Percentiles rank a stretch among this genome's conserved stretches.
These are phyloP conservation scores for Protophormia terraenovae DNA, from an alignment of 2,888 invertebrate genomes.

Conservation along the genomic window DNA sequence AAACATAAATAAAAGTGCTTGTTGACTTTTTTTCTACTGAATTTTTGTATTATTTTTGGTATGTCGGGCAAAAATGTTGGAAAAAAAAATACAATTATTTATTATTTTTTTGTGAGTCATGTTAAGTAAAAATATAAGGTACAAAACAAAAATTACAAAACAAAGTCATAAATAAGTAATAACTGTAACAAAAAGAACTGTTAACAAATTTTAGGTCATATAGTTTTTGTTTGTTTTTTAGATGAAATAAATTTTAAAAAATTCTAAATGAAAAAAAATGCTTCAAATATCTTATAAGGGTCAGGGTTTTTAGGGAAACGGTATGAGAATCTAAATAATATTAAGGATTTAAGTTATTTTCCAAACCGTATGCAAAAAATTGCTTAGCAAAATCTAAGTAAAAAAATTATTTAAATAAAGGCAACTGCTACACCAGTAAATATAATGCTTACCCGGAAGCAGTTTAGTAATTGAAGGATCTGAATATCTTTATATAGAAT, in stretches of 20 bases:
- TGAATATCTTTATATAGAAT: too few relatives aligned
- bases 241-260: not conserved
- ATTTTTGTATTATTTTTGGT: not conserved
- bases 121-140: not conserved
- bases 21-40: not conserved
- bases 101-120: not conserved
- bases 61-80: not conserved
- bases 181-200: conserved; percentile 15
- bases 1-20: not conserved
- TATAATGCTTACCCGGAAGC: too few relatives aligned
- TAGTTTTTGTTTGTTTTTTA: not conserved
- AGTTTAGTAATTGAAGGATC: too few relatives aligned
- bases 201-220: conserved; percentile 3
- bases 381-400: too few relatives aligned
- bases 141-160: not conserved
- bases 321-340: too few relatives aligned
- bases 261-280: not conserved
- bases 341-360: too few relatives aligned
- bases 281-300: not conserved
- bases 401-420: too few relatives aligned
- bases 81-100: not conserved
- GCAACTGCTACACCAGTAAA: too few relatives aligned
- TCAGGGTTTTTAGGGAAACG: not conserved
- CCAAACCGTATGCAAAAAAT: too few relatives aligned
- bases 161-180: not conserved